Conservation (phyloP, 2,888 invertebrate genomes). For the Xestia sexstrigata region DNA sequence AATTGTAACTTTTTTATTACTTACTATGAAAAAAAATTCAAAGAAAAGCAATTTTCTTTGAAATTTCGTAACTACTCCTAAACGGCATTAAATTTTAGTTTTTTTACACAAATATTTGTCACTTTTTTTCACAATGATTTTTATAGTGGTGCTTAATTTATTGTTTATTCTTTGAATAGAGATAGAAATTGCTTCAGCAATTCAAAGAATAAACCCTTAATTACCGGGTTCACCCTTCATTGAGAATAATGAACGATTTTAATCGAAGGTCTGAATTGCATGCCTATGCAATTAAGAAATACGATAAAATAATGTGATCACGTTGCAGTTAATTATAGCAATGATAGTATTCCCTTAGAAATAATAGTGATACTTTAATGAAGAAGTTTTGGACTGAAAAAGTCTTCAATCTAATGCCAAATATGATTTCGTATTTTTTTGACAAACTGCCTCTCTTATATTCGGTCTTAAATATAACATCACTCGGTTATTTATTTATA, state of each 20-base stretch:
- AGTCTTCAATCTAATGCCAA: not conserved
- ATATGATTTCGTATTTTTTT: no score
- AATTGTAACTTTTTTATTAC: no score
- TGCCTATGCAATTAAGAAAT: not conserved
- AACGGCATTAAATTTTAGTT: no score
- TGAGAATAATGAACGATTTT: not conserved
- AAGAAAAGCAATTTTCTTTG: no score
- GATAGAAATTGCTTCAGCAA: not conserved
- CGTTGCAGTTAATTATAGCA: no score
- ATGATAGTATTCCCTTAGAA: no score
- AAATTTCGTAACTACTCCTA: no score
- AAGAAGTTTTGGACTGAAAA: not conserved
- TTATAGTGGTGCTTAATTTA: not conserved
- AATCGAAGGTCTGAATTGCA: constrained; percentile 18
- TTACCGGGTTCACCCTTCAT: not conserved
- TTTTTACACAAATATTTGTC: no score
- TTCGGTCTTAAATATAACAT: not conserved
- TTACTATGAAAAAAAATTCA: no score
- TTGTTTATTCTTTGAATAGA: not conserved
- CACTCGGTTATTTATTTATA: not conserved
- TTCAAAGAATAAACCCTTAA: not conserved
- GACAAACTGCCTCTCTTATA: no score
- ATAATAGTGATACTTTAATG: no score
- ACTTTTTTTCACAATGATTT: not conserved
- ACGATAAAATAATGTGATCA: not conserved